Conservation (phyloP, 2,888 invertebrate genomes). For the Epistrophe grossulariae region DNA sequence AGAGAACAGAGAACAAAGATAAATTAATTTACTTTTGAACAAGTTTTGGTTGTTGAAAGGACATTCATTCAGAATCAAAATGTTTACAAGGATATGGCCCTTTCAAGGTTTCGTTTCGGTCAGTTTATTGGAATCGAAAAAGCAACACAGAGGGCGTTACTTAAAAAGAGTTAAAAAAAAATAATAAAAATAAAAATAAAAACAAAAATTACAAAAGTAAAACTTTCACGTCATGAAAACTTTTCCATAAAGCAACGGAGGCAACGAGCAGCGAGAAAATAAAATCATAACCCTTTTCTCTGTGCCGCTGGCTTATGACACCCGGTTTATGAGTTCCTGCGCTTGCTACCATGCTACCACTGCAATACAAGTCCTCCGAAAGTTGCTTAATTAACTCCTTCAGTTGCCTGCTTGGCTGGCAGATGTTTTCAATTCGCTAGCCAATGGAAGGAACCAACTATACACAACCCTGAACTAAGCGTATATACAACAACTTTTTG, state of each 20-base stretch:
- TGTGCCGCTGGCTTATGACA: slow-evolving; percentile 55
- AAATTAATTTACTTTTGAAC: slow-evolving; percentile 27
- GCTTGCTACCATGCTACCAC: slow-evolving; percentile 16
- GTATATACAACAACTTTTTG: slow-evolving; percentile 35
- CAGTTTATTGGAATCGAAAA: slow-evolving; percentile 11
- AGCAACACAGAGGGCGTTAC: slow-evolving; percentile 24
- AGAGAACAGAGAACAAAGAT: slow-evolving; percentile 31
- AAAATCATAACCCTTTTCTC: slow-evolving; percentile 43
- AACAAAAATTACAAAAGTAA: slow-evolving; percentile 13
- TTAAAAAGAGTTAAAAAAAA: slow-evolving; percentile 14
- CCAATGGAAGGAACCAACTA: slow-evolving; percentile 32
- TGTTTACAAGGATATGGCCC: slow-evolving; percentile 35
- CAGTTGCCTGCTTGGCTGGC: slow-evolving; percentile 68
- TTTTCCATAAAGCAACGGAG: slow-evolving; percentile 7
- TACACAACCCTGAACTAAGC: slow-evolving; percentile 35
- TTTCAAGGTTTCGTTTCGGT: slow-evolving; percentile 37
- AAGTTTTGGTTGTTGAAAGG: slow-evolving; percentile 18
- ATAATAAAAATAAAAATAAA: slow-evolving; percentile 12
- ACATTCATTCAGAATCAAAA: slow-evolving; percentile 30
- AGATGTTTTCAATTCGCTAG: slow-evolving; percentile 67
- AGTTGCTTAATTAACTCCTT: slow-evolving; percentile 75
- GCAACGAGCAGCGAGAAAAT: slow-evolving; percentile 9
- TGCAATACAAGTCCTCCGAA: slow-evolving; percentile 58
- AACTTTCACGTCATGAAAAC: slow-evolving; percentile 52
- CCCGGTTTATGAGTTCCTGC: slow-evolving; percentile 49